Percentiles rank a stretch among this genome's conserved stretches.
Conservation (phyloP, 2,888 invertebrate genomes). For the Scelioninae gen. 1 region DNA sequence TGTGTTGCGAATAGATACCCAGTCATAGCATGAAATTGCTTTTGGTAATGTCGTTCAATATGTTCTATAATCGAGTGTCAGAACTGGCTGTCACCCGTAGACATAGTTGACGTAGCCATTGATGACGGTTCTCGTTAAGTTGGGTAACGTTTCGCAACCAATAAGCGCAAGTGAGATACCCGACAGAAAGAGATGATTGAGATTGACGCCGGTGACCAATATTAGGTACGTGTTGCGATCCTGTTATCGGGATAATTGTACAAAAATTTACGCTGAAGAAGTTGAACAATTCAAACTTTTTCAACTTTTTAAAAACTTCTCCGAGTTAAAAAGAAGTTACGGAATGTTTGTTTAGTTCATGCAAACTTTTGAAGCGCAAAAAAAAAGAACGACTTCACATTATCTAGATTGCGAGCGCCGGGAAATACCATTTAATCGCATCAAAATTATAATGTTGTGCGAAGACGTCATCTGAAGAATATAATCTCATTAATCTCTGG, state of each 20-base stretch:
- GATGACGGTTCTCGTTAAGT: slow-evolving; percentile 55
- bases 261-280: not conserved
- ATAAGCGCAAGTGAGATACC: slow-evolving; percentile 14
- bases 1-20: slow-evolving; percentile 50
- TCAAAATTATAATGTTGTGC: slow-evolving; percentile 49
- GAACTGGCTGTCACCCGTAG: slow-evolving; percentile 63
- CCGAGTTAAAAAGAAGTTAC: not conserved
- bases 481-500: slow-evolving; percentile 44
- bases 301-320: too few species aligned
- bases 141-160: slow-evolving; percentile 39
- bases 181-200: slow-evolving; percentile 29
- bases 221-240: slow-evolving; percentile 23
- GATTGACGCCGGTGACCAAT: slow-evolving; percentile 39
- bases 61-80: slow-evolving; percentile 62
- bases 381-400: slow-evolving; percentile 1
- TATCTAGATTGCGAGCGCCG: slow-evolving; percentile 19
- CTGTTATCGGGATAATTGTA: slow-evolving; percentile 28
- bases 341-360: slow-evolving; percentile 30
- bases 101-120: slow-evolving; percentile 59
- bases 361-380: slow-evolving; percentile 12
- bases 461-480: slow-evolving; percentile 34
- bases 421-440: slow-evolving; percentile 53
- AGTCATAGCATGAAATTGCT: slow-evolving; percentile 56
- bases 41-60: slow-evolving; percentile 64
- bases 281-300: too few species aligned